Conservation (phyloP, 2,888 invertebrate genomes). For the Megamerina dolium region DNA sequence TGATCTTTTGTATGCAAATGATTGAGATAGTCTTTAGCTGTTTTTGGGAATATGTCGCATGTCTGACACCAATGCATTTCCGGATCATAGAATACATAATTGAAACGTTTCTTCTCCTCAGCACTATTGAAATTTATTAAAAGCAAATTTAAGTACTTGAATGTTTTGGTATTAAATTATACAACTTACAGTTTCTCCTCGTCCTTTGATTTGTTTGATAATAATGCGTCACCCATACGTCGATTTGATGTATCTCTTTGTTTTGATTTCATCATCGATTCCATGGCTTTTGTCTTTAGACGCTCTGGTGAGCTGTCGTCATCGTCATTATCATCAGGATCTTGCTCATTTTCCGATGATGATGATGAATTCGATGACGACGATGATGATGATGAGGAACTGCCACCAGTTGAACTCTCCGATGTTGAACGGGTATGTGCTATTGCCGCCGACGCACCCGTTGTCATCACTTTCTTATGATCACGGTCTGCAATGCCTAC, state of each 20-base stretch:
- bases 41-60: conserved; percentile 80
- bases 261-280: conserved; percentile 47
- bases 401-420: not conserved
- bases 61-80: conserved; percentile 87
- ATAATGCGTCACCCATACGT: conserved; percentile 20
- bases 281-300: conserved; percentile 46
- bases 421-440: too few relatives aligned
- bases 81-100: conserved; percentile 81
- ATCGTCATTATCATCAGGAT: conserved; percentile 31
- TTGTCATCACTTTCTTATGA: too few relatives aligned
- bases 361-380: conserved; percentile 35
- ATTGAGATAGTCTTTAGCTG: conserved; percentile 77
- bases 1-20: conserved; percentile 77
- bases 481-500: too few relatives aligned
- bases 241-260: conserved; percentile 3
- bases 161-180: not conserved
- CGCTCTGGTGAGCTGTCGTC: conserved; percentile 46
- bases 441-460: too few relatives aligned
- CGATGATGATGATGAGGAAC: conserved; percentile 27
- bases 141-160: too few relatives aligned
- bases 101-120: conserved; percentile 50
- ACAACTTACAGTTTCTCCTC: not conserved
- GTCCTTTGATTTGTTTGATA: not conserved
- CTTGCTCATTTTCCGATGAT: conserved; percentile 28
- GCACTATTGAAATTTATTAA: too few relatives aligned